Base-by-base conservation (phyloP, 2,888 invertebrate species). In the Stenotaenia linearis region DNA sequence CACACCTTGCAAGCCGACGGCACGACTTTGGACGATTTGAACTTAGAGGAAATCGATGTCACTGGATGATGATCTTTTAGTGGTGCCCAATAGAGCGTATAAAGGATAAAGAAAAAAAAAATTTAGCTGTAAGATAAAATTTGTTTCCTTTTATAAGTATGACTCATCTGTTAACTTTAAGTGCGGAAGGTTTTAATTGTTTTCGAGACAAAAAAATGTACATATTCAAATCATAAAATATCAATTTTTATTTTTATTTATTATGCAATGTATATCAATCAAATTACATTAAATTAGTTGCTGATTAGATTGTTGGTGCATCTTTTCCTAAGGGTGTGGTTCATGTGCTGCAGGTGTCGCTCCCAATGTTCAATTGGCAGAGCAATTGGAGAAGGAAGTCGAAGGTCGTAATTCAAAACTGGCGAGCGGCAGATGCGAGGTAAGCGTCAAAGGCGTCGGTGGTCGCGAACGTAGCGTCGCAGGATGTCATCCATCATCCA, bases 1-100 rank as follows among this genome's bases (percentile, higher is more conserved):
- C 96, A 96, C 85, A 93, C 95, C 3, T 94, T 95, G 0, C 94
- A 94, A 25, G 40, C 79, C 25, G 37, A 76, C 10, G 61, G 35
- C 6, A 32, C 78, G 7, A 69, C 61, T 21, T 28, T 78, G 25
- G 78, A 78, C 35, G 78, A 78, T 21, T 30, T 78, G 21, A 37
- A 18, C 25, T 18, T 78, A n/a, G 78, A 78, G 25, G 69, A 37
- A 25, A 78, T 78, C 21, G 78, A 78, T 69, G 78, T 78, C 78
- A 78, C 78, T 30, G 78, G 78, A 35, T 78, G 35, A 78, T 28
- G n/a, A n/a, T n/a, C 10, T 21, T 10, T 25, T 28, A 56, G 21
- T 23, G 9, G 21, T 56, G 56, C 23, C 18, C 56, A 56, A n/a
- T 56, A 9, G 56, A n/a, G n/a, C 21, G 21, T 15, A 15, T 40